These are phyloP conservation scores for Carassius auratus DNA, from an alignment of 2,113 vertebrate genomes.

Conservation along the genomic window DNA sequence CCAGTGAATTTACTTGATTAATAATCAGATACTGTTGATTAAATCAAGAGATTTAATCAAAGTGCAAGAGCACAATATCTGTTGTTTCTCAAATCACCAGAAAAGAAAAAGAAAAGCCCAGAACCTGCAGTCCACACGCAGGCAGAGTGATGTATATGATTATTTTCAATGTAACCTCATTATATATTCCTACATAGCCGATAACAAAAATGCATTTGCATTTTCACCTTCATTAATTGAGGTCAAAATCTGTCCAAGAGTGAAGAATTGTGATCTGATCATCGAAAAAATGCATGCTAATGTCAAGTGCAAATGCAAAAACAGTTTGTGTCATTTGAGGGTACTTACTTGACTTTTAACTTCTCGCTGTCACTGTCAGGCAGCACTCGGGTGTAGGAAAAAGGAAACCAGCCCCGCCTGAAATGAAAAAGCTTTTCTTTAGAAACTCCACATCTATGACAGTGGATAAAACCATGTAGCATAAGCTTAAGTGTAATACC, in stretches of 20 bases:
- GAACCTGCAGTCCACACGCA: neutral
- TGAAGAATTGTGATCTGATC: neutral
- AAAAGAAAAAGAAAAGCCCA: neutral
- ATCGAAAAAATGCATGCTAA: neutral
- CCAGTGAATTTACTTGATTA: neutral
- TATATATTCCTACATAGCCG: neutral
- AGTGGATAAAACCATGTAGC: neutral
- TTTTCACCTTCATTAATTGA: neutral
- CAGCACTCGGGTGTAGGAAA: slow-evolving; percentile 95
- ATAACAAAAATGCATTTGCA: neutral
- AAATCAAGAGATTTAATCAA: neutral
- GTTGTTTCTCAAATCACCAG: neutral
- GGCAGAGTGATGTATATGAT: neutral
- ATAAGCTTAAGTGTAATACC: neutral
- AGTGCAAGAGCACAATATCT: neutral
- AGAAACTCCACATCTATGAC: slow-evolving; percentile 4
- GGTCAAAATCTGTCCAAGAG: neutral
- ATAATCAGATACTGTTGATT: slow-evolving; percentile 10
- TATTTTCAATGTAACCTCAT: neutral
- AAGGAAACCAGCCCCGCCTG: slow-evolving; percentile 99
- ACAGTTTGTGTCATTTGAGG: neutral
- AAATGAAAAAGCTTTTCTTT: neutral
- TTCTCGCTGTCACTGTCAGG: slow-evolving; percentile 85
- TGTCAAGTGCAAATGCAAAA: neutral
- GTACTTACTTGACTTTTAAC: slow-evolving; percentile 86